phyloP scores from a whole-genome alignment of 2,113 vertebrate genomes.

The Tachysurus fulvidraco region DNA sequence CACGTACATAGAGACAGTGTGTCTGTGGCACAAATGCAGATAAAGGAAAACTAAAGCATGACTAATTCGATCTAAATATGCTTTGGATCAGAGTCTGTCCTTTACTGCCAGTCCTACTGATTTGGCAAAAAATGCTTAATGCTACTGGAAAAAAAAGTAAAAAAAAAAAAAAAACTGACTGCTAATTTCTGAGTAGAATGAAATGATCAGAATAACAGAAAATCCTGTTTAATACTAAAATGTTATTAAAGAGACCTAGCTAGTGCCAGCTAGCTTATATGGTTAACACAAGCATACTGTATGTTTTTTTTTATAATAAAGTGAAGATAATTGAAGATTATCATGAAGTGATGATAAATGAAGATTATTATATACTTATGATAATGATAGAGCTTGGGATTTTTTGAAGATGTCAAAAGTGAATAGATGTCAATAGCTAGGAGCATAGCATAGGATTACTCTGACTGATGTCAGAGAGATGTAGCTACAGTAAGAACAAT shows the following conservation, averaged over 20 bases:
- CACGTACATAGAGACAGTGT: neutral
- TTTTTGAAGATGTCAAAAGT: neutral
- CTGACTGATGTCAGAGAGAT: too few species aligned
- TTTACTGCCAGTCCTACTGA: conserved; percentile 21
- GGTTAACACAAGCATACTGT: too few species aligned
- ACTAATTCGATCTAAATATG: conserved; percentile 53
- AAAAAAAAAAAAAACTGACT: too few species aligned
- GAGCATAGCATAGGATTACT: too few species aligned
- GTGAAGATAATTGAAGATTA: too few species aligned
- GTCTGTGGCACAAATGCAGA: conserved; percentile 28
- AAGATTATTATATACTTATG: too few species aligned
- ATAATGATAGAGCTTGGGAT: neutral
- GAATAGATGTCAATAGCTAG: neutral
- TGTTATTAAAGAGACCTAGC: neutral
- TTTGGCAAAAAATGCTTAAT: conserved; percentile 16
- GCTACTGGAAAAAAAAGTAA: neutral
- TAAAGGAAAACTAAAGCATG: conserved; percentile 45
- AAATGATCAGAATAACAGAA: neutral
- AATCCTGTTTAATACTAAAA: neutral
- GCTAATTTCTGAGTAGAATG: neutral
- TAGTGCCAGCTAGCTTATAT: too few species aligned
- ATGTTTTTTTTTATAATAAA: too few species aligned
- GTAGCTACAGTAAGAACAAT: too few species aligned
- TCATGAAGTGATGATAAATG: too few species aligned
- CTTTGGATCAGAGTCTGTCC: conserved; percentile 10